A percentile compares a stretch with the other conserved stretches of the same genome.
Conservation (phyloP, 2,888 invertebrate species). For the Sympetrum striolatum region DNA sequence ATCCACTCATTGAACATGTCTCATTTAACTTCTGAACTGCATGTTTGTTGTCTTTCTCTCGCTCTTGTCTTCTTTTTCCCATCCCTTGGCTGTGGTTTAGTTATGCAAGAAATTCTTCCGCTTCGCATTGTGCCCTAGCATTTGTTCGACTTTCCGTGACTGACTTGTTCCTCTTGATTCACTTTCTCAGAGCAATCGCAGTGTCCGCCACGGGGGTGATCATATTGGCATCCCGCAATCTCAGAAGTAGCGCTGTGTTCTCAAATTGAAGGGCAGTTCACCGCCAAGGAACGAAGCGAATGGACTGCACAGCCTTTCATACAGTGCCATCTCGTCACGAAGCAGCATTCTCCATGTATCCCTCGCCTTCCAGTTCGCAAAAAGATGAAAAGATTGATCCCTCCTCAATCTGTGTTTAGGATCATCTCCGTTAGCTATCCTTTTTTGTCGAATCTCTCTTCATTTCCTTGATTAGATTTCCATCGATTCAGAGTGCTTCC, state of each 20-base stretch:
- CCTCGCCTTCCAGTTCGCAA: not conserved
- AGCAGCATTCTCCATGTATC: not conserved
- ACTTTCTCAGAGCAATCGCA: not conserved
- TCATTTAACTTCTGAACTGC: not conserved
- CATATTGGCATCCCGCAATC: not conserved
- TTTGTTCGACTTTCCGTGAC: too few species aligned
- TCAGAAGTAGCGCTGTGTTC: not conserved
- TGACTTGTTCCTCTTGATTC: not conserved
- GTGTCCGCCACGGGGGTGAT: conserved; percentile 1
- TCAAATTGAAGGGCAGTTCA: not conserved
- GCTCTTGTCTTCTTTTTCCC: too few species aligned
- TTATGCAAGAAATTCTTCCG: too few species aligned
- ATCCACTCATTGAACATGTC: too few species aligned
- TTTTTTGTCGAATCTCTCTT: not conserved
- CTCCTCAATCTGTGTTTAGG: not conserved
- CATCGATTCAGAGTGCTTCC: not conserved
- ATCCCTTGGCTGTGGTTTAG: too few species aligned
- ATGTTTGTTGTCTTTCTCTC: too few species aligned
- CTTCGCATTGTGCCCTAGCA: too few species aligned
- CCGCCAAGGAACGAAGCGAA: not conserved
- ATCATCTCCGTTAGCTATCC: not conserved
- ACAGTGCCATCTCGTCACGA: not conserved
- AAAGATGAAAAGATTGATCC: not conserved
- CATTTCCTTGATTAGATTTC: not conserved
- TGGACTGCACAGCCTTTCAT: not conserved